Evolutionary conservation across 92 coral and sea anemone genomes (phyloP), one percentile per base, ranked within the genome.

Genomic region (Siderastrea radians): DNA sequence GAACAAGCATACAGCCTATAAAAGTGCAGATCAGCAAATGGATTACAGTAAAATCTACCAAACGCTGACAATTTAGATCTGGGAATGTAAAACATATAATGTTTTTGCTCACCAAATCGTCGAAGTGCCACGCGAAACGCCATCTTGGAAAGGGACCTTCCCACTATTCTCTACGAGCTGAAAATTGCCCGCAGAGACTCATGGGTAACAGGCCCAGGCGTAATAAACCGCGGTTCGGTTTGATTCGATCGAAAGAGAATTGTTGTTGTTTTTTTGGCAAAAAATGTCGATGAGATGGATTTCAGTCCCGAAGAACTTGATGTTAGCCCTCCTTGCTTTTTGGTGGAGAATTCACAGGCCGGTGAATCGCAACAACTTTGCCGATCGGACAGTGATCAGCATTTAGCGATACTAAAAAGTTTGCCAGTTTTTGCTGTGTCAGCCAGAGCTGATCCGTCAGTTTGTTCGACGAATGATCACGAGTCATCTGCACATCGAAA

Each of bases 51-150:
- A 55, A 16, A 52, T 3, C n/a, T 44, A 2, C 46, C 2, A 17
- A 44, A 12, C 14, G 9, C 8, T 5, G 43, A 3, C 3, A 16
- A 52, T 43, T 58, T 46, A 14, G n/a, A 12, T 52, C 9, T 16
- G 71, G 67, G 74, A 79, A 57, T 82, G 72, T 48, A 12, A 2
- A 10, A 72, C 14, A 44, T 53, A 19, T 62, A 74, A n/a, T 9
- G 63, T 14, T 74, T 66, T 65, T 46, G 83, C 98, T 91, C 88
- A 95, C 98, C 96, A 89, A 95, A 88, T 75, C 96, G 85, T 73
- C 98, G 90, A 80, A 95, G 95, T 72, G 98, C 96, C 93, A 93
- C 90, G 75, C 99, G 98, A 91, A 96, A 95, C 96, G 99, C 99
- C 99, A 95, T 95, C 89, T 93, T 96, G 98, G 96, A 95, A 93